These are phyloP conservation scores for Bombus difficillimus DNA, from an alignment of 1,140 invertebrate species.

Conservation along the genomic window DNA sequence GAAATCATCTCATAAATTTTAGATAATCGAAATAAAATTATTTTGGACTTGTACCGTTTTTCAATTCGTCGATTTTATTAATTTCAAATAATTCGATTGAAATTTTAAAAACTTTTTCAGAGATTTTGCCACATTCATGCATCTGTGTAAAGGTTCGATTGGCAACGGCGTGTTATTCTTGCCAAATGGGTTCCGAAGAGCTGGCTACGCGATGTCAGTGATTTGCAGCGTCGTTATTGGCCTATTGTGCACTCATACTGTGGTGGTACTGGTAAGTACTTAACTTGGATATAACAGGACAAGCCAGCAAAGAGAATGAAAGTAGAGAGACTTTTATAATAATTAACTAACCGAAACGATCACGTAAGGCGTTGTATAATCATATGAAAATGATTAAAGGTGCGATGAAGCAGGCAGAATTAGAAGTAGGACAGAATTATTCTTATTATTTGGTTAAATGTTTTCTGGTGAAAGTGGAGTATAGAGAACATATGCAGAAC, in stretches of 20 bases:
- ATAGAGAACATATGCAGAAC: not conserved
- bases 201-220: conserved; percentile 83
- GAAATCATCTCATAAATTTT: no score
- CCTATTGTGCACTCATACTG: conserved; percentile 81
- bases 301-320: not conserved
- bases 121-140: conserved; percentile 80
- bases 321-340: not conserved
- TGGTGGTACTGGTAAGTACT: conserved; percentile 65
- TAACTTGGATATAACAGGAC: not conserved
- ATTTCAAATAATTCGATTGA: not conserved
- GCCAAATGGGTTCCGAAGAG: conserved; percentile 84
- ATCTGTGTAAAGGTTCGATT: conserved; percentile 83
- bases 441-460: not conserved
- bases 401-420: not conserved
- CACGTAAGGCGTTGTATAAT: not conserved
- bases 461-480: not conserved
- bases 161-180: conserved; percentile 86
- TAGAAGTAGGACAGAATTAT: no score
- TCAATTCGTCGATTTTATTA: no score
- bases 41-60: no score
- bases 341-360: not conserved
- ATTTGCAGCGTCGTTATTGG: conserved; percentile 80
- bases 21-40: no score
- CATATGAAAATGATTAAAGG: not conserved
- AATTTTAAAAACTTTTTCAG: conserved; percentile 60